Conservation (phyloP, 2,113 vertebrate genomes). For the Archilochus colubris region DNA sequence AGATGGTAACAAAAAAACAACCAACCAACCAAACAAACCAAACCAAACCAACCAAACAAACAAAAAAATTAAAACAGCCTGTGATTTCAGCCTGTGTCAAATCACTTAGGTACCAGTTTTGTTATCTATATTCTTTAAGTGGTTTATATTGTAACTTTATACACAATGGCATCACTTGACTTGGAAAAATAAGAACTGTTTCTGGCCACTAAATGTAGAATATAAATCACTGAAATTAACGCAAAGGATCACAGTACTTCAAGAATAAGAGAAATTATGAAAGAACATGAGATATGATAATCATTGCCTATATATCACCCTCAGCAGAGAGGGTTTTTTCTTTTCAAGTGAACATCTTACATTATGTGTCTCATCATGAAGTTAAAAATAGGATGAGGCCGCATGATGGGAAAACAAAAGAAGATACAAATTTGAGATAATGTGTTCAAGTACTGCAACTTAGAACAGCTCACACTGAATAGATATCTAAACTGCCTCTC, state of each 20-base stretch:
- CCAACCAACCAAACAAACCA: not conserved
- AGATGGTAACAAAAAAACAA: not conserved
- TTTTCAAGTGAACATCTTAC: slow-evolving; percentile 24
- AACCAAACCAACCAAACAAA: too few relatives aligned
- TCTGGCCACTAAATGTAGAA: not conserved
- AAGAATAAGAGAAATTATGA: slow-evolving; percentile 17
- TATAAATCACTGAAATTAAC: not conserved
- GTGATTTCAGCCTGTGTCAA: not conserved
- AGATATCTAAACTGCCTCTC: not conserved
- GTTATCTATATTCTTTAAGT: not conserved
- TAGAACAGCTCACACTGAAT: not conserved
- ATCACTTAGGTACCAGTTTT: not conserved
- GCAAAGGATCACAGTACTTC: not conserved
- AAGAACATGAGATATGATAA: not conserved
- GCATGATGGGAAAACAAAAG: not conserved
- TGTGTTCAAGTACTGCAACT: not conserved
- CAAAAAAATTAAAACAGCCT: not conserved
- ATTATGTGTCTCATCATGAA: not conserved
- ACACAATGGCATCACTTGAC: not conserved
- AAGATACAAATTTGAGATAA: not conserved
- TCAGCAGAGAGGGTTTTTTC: not conserved
- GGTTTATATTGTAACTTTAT: not conserved
- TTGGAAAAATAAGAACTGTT: not conserved
- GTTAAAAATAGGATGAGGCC: not conserved
- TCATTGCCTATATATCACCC: not conserved